Percentiles rank a stretch among this genome's conserved stretches.
These are phyloP conservation scores for Rhyacichthys aspro DNA, from an alignment of 2,797 vertebrate genomes.

Conservation along the genomic window DNA sequence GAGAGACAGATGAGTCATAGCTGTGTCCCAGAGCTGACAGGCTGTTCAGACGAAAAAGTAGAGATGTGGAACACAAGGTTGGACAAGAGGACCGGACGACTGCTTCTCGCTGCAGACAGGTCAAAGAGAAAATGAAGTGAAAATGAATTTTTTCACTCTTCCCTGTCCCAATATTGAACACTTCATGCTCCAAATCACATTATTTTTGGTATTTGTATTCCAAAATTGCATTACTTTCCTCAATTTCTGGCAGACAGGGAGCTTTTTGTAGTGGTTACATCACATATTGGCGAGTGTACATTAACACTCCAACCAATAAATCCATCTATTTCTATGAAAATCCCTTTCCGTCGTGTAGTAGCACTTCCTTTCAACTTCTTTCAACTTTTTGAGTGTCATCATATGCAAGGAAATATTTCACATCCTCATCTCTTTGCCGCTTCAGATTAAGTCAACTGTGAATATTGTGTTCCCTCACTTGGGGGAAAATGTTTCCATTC, in stretches of 20 bases:
- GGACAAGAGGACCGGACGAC: constrained; percentile 47
- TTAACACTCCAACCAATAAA: constrained; percentile 36
- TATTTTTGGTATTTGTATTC: constrained; percentile 29
- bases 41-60: constrained; percentile 57
- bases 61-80: constrained; percentile 61
- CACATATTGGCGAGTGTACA: constrained; percentile 22
- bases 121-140: constrained; percentile 46
- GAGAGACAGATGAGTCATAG: constrained; percentile 78
- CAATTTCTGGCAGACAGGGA: constrained; percentile 9
- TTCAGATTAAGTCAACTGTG: constrained; percentile 5
- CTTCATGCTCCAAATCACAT: constrained; percentile 39
- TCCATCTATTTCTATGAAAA: constrained; percentile 18
- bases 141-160: constrained; percentile 39
- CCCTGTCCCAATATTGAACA: constrained; percentile 23
- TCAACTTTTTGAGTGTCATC: constrained; percentile 18
- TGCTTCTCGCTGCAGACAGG: constrained; percentile 25
- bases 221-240: constrained; percentile 22
- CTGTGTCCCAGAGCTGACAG: constrained; percentile 63
- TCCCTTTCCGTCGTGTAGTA: constrained; percentile 1
- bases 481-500: background rate
- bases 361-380: constrained; percentile 15
- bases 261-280: constrained; percentile 38
- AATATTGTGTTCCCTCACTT: constrained; percentile 1
- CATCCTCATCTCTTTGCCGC: background rate
- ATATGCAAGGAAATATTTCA: constrained; percentile 25